A percentile compares a stretch with the other conserved stretches of the same genome.
Conservation (phyloP, 2,113 vertebrate genomes). For the Rhinoderma darwinii region DNA sequence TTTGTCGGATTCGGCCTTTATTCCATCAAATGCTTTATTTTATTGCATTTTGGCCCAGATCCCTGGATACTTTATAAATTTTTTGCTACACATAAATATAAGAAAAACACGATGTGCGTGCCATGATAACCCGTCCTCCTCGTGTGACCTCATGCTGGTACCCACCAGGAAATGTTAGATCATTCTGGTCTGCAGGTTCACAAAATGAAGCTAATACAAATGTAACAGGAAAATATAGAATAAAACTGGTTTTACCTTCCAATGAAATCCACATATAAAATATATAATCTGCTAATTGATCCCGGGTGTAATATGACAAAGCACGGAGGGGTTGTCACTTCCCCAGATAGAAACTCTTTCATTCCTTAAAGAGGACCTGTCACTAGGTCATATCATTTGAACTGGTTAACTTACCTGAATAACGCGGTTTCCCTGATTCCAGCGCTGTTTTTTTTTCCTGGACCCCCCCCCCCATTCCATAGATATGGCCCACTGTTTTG, state of each 20-base stretch:
- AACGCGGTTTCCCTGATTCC: too few relatives aligned
- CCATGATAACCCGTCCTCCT: not conserved
- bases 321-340: too few relatives aligned
- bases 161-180: conserved; percentile 24
- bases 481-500: too few relatives aligned
- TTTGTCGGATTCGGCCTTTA: conserved; percentile 32
- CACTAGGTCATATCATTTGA: too few relatives aligned
- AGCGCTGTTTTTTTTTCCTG: too few relatives aligned
- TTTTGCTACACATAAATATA: conserved; percentile 32
- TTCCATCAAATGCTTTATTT: conserved; percentile 36
- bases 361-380: too few relatives aligned
- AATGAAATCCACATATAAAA: too few relatives aligned
- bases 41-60: conserved; percentile 24
- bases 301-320: not conserved
- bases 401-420: too few relatives aligned
- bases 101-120: conserved; percentile 17
- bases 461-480: too few relatives aligned
- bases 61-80: conserved; percentile 10
- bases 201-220: not conserved
- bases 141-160: conserved; percentile 13
- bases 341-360: too few relatives aligned
- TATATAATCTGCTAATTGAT: not conserved
- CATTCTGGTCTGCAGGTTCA: not conserved
- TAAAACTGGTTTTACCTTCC: too few relatives aligned
- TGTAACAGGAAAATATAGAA: not conserved